Percentiles rank a stretch among this genome's conserved stretches.
These are phyloP conservation scores for Pandemis heparana DNA, from an alignment of 2,888 invertebrate genomes.

Conservation along the genomic window DNA sequence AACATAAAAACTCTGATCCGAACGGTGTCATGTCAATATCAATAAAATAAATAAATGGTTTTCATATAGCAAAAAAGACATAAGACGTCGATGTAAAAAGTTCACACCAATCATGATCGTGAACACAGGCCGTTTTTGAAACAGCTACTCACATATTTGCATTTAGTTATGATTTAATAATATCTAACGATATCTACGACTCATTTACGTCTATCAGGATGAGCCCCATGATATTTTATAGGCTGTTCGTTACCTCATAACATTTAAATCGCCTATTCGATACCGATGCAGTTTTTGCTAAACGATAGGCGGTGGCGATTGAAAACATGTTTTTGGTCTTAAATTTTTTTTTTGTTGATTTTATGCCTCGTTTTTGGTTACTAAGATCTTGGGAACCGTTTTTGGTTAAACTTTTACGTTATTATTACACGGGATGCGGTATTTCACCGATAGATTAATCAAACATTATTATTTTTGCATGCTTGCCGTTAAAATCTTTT, in stretches of 20 bases:
- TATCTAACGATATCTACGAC: conserved; percentile 2
- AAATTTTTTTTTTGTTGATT: not conserved
- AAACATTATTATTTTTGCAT: not conserved
- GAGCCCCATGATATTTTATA: conserved; percentile 12
- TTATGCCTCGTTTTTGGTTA: conserved; percentile 14
- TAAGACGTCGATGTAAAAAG: conserved; percentile 8
- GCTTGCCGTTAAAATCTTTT: not conserved
- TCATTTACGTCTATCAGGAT: conserved; percentile 5
- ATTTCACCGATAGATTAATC: not conserved
- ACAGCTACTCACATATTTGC: conserved; percentile 16
- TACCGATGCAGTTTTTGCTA: conserved; percentile 26
- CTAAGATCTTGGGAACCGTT: conserved; percentile 8
- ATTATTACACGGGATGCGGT: not conserved
- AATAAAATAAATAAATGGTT: conserved; percentile 18
- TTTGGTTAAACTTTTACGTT: not conserved
- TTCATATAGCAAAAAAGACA: not conserved
- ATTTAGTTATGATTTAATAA: conserved; percentile 16
- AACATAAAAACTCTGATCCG: not conserved
- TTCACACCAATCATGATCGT: conserved; percentile 10
- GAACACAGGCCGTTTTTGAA: conserved; percentile 12
- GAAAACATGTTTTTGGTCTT: conserved; percentile 14
- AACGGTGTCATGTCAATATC: conserved; percentile 14
- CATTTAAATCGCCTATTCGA: conserved; percentile 8
- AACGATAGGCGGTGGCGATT: conserved; percentile 13
- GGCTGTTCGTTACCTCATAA: conserved; percentile 14